Base-by-base conservation (phyloP, 1,140 invertebrate species). In the Nephila pilipes region DNA sequence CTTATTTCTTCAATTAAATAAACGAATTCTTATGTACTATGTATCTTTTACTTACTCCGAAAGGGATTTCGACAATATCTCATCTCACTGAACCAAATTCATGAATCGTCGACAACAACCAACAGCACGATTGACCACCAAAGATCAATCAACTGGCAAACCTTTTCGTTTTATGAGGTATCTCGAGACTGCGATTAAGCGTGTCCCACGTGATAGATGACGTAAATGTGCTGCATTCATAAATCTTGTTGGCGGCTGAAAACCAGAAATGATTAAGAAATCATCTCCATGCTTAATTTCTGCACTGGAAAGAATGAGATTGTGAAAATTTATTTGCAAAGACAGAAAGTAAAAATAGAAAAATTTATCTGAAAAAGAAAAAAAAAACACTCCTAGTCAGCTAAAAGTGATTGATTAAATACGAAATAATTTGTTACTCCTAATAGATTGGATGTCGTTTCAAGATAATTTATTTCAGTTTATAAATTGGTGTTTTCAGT, bases 381-480 rank as follows among this genome's bases (percentile, higher is more conserved):
- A 65, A n/a, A n/a, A n/a, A n/a, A n/a, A n/a, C n/a, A 12, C 1
- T 25, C 25, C 22, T n/a, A n/a, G 63, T 85, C 55, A 29, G 32
- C 20, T 87, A 5, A 22, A 58, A 18, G 32, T 87, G 85, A 87
- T 87, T 87, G 85, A 87, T 87, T 36, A 63, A 87, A 87, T 46
- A 65, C 32, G 60, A 38, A 87, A 65, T 87, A 87, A 87, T 87
- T 87, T 87, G 85, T 87, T 85, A 85, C 83, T 85, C 55, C 10
- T 85, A 85, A 85, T 85, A 85, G 83, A 85, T 85, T 85, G 83
- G 32, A 58, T 58, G 83, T 85, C 83, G n/a, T 58, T 46, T 29
- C 10, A 10, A 22, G 29, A 85, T 55, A 58, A 20, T 85, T 55
- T 58, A 58, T 85, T 18, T 57, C n/a, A 25, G 5, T 58, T 29